Evolutionary conservation across 2,888 invertebrate species (phyloP), one percentile per base, ranked within the genome.

Genomic region (Stenichneumon culpator): DNA sequence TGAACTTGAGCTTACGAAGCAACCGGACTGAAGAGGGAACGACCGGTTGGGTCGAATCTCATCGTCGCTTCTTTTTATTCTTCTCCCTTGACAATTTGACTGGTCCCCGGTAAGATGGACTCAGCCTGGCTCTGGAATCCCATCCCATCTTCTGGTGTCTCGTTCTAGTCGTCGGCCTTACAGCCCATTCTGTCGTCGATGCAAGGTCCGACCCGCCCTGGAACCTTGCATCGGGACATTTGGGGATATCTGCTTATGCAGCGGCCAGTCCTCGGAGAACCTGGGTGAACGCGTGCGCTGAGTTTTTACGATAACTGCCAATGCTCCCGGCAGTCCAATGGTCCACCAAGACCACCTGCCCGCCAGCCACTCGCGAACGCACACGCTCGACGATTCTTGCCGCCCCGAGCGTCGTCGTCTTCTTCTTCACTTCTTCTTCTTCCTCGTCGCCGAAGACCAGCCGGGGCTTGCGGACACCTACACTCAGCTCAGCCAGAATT

Each of bases 241-340:
- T 88, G 82, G 88, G 89, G 89, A 89, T 19, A 54, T 88, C 89
- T 87, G 90, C 90, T 90, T 90, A 89, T 79, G 85, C 86, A 83
- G 86, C 79, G 39, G 16, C 68, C 39, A 68, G 69, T 63, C 52
- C 36, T 14, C 1, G 72, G 19, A 9, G 44, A 52, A 57, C 50
- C 28, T 16, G 28, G 60, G 60, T 52, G 63, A 84, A 72, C 79
- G 82, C 74, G 82, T 79, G 82, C 79, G 52, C 54, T 50, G 54
- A 65, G 39, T 67, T 60, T 32, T 77, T 47, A 63, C 44, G 25
- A 73, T 47, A 69, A 28, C 6, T 32, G 65, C 72, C 52, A 77
- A 32, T 54, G 36, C 68, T 70, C 74, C 69, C 50, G 67, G 52
- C 67, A 72, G 70, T 75, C 68, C 74, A 50, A 80, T 77, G 83